Conservation (phyloP, 2,888 invertebrate genomes). For the Lepetodrilus schrolli region DNA sequence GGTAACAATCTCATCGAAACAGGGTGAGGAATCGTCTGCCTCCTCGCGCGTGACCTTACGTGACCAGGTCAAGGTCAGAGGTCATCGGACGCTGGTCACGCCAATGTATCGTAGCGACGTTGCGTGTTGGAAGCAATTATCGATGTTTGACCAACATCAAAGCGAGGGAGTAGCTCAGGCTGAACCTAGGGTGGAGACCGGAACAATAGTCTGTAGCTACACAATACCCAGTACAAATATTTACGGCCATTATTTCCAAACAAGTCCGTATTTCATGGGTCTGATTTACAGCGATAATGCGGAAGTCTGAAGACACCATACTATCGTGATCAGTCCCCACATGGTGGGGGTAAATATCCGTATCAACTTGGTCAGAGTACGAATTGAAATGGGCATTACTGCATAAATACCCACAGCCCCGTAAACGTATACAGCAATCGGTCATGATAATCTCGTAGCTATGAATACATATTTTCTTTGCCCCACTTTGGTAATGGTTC, state of each 20-base stretch:
- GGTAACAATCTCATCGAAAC: neutral
- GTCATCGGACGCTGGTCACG: constrained; percentile 12
- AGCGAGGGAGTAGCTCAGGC: neutral
- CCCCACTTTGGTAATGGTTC: no score
- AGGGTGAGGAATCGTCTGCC: constrained; percentile 4
- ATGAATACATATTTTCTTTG: no score
- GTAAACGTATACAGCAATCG: no score
- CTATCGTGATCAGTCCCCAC: no score
- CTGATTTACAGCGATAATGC: neutral
- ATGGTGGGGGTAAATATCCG: no score
- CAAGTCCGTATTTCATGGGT: neutral
- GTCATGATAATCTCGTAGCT: no score
- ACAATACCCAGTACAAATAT: constrained; percentile 20
- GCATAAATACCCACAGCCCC: no score
- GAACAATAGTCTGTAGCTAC: neutral
- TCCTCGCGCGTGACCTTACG: neutral
- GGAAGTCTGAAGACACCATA: neutral
- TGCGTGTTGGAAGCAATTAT: constrained; percentile 15
- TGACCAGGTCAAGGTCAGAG: constrained; percentile 23
- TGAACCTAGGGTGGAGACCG: neutral
- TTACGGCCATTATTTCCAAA: constrained; percentile 13
- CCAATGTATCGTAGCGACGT: neutral
- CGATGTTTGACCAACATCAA: neutral
- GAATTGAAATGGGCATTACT: no score
- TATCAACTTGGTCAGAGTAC: no score